Conservation (phyloP, 2,888 invertebrate genomes). For the Colostygia pectinataria region DNA sequence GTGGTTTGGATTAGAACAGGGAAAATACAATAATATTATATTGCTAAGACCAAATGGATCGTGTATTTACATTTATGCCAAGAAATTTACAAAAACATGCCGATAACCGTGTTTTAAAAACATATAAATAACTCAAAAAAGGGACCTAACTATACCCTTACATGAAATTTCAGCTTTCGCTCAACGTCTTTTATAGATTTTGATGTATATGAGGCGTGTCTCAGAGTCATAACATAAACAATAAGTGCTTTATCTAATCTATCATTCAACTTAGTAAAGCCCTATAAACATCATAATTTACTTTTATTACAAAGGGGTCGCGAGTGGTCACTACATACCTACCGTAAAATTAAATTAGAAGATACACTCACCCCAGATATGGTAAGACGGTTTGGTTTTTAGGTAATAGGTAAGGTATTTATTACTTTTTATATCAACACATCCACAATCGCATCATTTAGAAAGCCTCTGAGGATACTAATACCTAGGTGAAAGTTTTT, state of each 20-base stretch:
- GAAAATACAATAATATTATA: conserved; percentile 41
- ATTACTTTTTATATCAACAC: too few relatives aligned
- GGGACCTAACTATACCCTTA: too few relatives aligned
- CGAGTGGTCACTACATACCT: conserved; percentile 8
- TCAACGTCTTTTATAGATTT: neutral
- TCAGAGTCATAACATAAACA: conserved; percentile 12
- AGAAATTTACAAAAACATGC: conserved; percentile 38
- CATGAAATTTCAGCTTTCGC: conserved; percentile 1
- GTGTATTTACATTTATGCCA: conserved; percentile 38
- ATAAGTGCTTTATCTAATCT: conserved; percentile 14
- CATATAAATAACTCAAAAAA: conserved; percentile 6
- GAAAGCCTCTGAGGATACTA: too few relatives aligned
- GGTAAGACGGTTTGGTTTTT: neutral
- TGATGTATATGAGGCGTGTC: conserved; percentile 14
- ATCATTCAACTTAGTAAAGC: conserved; percentile 11
- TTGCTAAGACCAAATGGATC: conserved; percentile 48
- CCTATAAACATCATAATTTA: conserved; percentile 20
- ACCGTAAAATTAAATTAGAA: conserved; percentile 17
- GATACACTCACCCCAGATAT: conserved; percentile 13
- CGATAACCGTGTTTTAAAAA: conserved; percentile 11
- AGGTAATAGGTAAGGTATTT: too few relatives aligned
- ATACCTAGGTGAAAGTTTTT: too few relatives aligned
- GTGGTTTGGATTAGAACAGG: conserved; percentile 32
- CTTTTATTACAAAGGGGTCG: conserved; percentile 25
- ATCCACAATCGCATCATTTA: too few relatives aligned